Base-by-base conservation (phyloP, 2,888 invertebrate species). In the Morpho deidamia region DNA sequence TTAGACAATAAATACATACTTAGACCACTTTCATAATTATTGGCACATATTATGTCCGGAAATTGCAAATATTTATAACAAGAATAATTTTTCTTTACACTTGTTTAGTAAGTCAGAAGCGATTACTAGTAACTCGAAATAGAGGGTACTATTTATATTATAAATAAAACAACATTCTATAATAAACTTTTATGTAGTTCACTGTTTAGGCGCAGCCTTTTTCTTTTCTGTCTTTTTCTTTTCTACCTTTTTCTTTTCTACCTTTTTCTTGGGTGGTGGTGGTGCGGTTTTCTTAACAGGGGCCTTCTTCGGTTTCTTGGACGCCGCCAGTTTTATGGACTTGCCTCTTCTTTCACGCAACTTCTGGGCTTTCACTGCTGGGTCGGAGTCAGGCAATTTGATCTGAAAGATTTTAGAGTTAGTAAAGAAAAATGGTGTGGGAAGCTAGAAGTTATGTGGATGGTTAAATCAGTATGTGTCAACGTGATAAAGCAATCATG, bases 241-340 rank as follows among this genome's bases (percentile, higher is more conserved):
- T 34, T 65, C 69, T 10, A 66, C 64, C 66, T 62, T 71, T 73
- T 52, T 49, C 40, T 60, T 62, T 34, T 65, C 69, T 10, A 66
- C 67, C 9, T 69, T 66, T 71, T 74, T 80, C 69, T 82, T 83
- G 65, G 85, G 86, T 44, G 83, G 81, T 0, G 88, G 78, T 0
- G 88, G 87, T 0, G 86, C 68, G 4, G 83, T 89, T 56, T 90
- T 90, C 74, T 90, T 84, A 0, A 72, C 72, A n/a, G 63, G 79
- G 0, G 86, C 80, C 78, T 90, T 87, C 76, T 91, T 91, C 12
- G 91, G 90, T 59, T 91, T 91, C 63, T 86, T 89, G 1, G 90
- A 78, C 35, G 86, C 76, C 0, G 87, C 91, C 35, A 91, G 87
- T 66, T 91, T 83, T 60, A 92, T 87, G 2, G 84, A 77, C 55